Conservation (phyloP, 1,140 invertebrate species). For the Hesperophylax magnus region DNA sequence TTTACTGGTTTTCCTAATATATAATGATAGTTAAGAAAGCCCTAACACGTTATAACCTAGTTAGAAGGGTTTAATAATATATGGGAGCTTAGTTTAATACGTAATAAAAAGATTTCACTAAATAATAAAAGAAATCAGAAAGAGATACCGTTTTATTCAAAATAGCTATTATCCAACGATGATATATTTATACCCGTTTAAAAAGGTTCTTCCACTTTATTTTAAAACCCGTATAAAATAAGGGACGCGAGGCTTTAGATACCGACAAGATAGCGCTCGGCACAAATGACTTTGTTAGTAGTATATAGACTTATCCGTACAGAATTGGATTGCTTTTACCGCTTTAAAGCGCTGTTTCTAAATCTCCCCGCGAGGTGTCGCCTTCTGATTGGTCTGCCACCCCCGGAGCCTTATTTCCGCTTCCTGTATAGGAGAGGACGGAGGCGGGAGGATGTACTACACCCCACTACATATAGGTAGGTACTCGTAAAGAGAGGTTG, state of each 20-base stretch:
- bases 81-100: too few species aligned
- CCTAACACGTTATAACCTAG: too few species aligned
- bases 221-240: slow-evolving; percentile 10
- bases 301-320: slow-evolving; percentile 49
- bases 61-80: too few species aligned
- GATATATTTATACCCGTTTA: slow-evolving; percentile 7
- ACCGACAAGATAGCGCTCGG: slow-evolving; percentile 4
- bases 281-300: slow-evolving; percentile 25
- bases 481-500: too few species aligned
- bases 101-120: too few species aligned
- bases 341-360: slow-evolving; percentile 54
- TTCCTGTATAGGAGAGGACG: slow-evolving; percentile 15
- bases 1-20: too few species aligned
- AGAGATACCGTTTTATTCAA: background rate
- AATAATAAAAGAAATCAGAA: too few species aligned
- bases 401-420: slow-evolving; percentile 40
- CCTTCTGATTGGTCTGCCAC: slow-evolving; percentile 46
- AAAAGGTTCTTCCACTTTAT: slow-evolving; percentile 29
- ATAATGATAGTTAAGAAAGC: too few species aligned
- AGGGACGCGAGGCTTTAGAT: slow-evolving; percentile 1
- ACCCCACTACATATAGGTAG: background rate
- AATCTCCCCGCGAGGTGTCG: slow-evolving; percentile 46
- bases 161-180: background rate
- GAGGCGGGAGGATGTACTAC: background rate
- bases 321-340: slow-evolving; percentile 52